Conservation (phyloP, 2,797 vertebrate genomes). For the Tamandua tetradactyla region DNA sequence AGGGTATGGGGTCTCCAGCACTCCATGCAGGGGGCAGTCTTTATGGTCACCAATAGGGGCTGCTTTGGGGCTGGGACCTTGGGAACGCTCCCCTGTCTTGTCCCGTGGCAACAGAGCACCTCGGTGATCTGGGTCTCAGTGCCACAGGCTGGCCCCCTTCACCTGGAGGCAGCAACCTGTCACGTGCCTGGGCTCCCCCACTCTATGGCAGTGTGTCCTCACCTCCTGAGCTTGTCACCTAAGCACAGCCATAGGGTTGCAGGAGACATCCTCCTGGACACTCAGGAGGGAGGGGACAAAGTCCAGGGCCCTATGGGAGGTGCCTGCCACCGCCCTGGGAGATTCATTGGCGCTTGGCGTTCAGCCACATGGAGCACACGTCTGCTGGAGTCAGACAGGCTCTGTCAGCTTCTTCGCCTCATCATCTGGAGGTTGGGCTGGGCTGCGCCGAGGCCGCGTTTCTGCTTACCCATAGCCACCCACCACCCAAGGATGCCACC, state of each 20-base stretch:
- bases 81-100: neutral
- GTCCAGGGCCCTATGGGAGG: neutral
- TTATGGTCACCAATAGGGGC: neutral
- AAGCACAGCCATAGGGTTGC: neutral
- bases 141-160: neutral
- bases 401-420: neutral
- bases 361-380: neutral
- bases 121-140: neutral
- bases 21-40: neutral
- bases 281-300: neutral
- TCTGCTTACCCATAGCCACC: neutral
- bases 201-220: neutral
- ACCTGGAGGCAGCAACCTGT: neutral
- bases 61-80: neutral
- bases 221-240: neutral
- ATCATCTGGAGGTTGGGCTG: neutral
- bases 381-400: neutral
- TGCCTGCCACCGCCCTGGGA: neutral
- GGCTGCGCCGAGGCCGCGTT: neutral
- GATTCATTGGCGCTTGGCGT: neutral
- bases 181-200: fast-evolving
- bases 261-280: neutral
- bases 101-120: neutral
- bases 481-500: neutral
- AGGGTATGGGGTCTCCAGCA: too few species aligned